Evolutionary conservation across 2,113 vertebrate genomes (phyloP).

Genomic region (Chauna torquata): DNA sequence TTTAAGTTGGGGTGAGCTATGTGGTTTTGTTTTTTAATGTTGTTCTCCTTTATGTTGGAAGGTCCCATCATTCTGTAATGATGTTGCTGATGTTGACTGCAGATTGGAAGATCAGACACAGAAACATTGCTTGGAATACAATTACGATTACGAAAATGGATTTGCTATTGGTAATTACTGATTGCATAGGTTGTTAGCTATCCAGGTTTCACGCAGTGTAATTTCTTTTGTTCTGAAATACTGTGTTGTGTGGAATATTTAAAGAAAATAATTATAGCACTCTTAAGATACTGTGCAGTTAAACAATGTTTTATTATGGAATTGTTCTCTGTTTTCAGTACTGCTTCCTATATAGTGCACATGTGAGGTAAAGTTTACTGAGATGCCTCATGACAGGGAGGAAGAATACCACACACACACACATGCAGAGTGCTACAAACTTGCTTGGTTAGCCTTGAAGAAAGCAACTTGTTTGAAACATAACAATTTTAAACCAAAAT

Average conservation of each 20-base stretch:
- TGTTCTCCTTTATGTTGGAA: slow-evolving; percentile 60
- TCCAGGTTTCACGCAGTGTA: not conserved
- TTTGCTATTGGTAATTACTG: slow-evolving; percentile 90
- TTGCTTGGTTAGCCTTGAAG: not conserved
- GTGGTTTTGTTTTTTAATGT: not conserved
- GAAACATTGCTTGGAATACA: slow-evolving; percentile 95
- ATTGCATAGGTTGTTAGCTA: not conserved
- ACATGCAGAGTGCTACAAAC: not conserved
- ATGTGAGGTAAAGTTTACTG: not conserved
- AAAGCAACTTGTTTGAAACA: not conserved
- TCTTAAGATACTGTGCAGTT: not conserved
- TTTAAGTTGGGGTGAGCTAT: rapidly evolving
- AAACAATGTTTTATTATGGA: not conserved
- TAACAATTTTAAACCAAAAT: not conserved
- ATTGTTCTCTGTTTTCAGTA: not conserved
- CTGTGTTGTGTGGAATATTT: not conserved
- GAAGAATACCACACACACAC: not conserved
- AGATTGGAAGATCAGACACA: slow-evolving; percentile 88
- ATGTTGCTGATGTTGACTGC: slow-evolving; percentile 88
- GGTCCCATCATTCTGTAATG: slow-evolving; percentile 92
- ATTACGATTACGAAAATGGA: slow-evolving; percentile 97
- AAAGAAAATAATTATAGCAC: not conserved
- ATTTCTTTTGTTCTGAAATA: not conserved
- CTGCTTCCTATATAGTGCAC: not conserved
- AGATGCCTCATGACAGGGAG: not conserved